Conservation (phyloP, 2,888 invertebrate species). For the Punctoribates punctum region DNA sequence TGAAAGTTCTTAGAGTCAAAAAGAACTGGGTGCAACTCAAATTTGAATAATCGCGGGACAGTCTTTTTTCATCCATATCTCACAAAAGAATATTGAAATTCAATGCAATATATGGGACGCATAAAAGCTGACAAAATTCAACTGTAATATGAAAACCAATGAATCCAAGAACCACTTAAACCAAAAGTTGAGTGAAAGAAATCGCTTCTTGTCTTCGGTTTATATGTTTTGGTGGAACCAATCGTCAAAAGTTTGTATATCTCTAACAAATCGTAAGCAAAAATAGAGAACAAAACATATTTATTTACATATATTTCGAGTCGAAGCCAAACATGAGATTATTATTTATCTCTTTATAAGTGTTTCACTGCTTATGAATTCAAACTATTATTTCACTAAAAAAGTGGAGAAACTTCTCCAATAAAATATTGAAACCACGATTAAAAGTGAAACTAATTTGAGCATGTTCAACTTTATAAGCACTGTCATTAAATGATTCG, state of each 20-base stretch:
- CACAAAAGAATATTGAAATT: constrained; percentile 1
- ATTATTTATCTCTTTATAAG: no score
- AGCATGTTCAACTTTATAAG: no score
- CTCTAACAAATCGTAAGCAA: neutral
- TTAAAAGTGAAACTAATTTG: no score
- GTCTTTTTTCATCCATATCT: neutral
- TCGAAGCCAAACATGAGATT: neutral
- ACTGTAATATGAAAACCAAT: neutral
- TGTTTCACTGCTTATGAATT: no score
- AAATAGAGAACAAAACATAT: constrained; percentile 8
- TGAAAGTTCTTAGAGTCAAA: constrained; percentile 27
- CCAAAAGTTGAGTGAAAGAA: neutral
- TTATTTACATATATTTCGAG: constrained; percentile 4
- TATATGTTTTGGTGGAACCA: neutral
- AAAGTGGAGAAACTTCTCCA: no score
- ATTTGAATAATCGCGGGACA: neutral
- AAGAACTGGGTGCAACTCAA: neutral
- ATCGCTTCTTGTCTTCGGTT: neutral
- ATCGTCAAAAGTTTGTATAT: neutral
- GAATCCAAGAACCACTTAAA: neutral
- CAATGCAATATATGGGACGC: neutral
- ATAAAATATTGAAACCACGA: no score
- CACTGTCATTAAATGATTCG: no score
- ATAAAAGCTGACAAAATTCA: neutral
- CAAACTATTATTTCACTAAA: no score